A percentile compares a stretch with the other conserved stretches of the same genome.
These are phyloP conservation scores for Prunella fulvescens DNA, from an alignment of 2,113 vertebrate species.

Conservation along the genomic window DNA sequence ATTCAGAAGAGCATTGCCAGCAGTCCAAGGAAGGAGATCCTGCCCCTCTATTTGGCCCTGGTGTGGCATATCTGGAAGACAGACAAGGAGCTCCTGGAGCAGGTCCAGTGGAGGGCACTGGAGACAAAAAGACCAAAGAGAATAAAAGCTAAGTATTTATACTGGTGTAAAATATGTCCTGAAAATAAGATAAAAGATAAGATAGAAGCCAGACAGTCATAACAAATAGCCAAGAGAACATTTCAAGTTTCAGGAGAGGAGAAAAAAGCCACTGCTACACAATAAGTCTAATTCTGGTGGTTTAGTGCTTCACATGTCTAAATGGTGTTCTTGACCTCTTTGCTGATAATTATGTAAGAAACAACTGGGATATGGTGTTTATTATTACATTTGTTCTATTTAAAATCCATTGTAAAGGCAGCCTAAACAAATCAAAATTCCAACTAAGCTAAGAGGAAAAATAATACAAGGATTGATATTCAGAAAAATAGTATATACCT, in stretches of 20 bases:
- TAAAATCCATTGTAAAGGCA: neutral
- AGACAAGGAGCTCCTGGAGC: neutral
- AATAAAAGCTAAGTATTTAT: neutral
- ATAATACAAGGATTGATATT: neutral
- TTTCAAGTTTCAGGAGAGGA: neutral
- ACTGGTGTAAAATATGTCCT: neutral
- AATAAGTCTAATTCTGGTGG: neutral
- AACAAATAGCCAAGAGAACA: neutral
- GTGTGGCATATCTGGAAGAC: neutral
- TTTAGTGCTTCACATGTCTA: neutral
- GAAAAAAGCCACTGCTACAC: neutral
- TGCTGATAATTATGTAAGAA: neutral
- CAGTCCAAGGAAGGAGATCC: too few species aligned
- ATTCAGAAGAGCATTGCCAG: accelerated
- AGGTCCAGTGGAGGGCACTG: neutral
- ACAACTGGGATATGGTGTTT: neutral
- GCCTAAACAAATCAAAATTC: neutral
- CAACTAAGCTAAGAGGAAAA: neutral
- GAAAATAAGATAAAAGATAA: neutral
- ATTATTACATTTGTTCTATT: neutral
- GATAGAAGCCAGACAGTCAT: neutral
- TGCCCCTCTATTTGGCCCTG: neutral
- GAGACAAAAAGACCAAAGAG: neutral
- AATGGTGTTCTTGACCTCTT: neutral
- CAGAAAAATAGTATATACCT: neutral